Percentiles rank a stretch among this genome's conserved stretches.
These are phyloP conservation scores for Alouatta palliata DNA, from an alignment of 2,113 vertebrate species.

Conservation along the genomic window DNA sequence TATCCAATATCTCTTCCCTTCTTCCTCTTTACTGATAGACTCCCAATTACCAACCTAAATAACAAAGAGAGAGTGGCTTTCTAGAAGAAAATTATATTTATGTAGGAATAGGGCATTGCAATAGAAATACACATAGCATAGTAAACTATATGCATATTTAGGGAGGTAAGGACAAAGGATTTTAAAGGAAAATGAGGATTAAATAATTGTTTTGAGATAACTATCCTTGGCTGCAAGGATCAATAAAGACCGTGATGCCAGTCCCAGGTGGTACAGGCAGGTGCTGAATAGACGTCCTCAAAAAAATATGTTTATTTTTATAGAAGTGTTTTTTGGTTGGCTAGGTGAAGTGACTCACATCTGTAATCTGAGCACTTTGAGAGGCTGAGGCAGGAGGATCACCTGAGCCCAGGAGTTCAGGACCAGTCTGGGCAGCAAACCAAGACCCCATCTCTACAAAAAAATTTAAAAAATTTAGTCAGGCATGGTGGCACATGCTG, in stretches of 20 bases:
- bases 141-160: neutral
- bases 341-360: too few relatives aligned
- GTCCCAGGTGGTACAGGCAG: neutral
- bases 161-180: neutral
- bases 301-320: neutral
- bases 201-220: neutral
- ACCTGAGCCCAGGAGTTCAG: too few relatives aligned
- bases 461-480: too few relatives aligned
- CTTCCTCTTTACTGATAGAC: neutral
- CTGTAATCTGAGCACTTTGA: too few relatives aligned
- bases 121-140: neutral
- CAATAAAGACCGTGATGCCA: neutral
- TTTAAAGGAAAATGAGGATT: neutral
- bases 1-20: neutral
- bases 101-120: neutral
- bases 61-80: neutral
- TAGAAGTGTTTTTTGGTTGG: too few relatives aligned
- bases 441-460: too few relatives aligned
- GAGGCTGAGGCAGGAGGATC: too few relatives aligned
- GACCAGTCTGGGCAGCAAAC: too few relatives aligned
- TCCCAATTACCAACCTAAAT: neutral
- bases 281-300: neutral
- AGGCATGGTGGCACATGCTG: too few relatives aligned
- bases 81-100: neutral
- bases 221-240: neutral